Evolutionary conservation across 2,888 invertebrate genomes (phyloP).

Genomic region (Fragum fragum): DNA sequence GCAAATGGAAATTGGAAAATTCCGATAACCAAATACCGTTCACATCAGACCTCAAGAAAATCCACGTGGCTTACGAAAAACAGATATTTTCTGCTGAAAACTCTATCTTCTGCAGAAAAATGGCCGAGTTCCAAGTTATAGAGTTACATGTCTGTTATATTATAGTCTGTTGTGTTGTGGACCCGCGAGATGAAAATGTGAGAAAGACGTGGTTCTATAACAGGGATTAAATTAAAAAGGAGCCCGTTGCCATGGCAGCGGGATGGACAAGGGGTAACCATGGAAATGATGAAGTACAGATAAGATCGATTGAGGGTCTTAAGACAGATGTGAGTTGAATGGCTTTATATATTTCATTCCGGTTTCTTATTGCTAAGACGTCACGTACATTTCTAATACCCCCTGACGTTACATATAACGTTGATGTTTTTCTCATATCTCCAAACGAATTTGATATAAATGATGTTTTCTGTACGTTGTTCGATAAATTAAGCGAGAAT

Average conservation of each 20-base stretch:
- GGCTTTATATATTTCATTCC: neutral
- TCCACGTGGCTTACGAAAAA: neutral
- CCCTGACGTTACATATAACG: too few species aligned
- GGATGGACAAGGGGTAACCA: constrained; percentile 20
- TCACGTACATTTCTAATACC: too few species aligned
- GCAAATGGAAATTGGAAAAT: constrained; percentile 1
- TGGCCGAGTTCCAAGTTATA: neutral
- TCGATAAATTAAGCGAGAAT: too few species aligned
- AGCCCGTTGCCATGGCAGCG: constrained; percentile 21
- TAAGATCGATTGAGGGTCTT: constrained; percentile 25
- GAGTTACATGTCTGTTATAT: neutral
- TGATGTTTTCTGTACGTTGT: too few species aligned
- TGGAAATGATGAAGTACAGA: constrained; percentile 28
- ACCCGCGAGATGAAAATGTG: neutral
- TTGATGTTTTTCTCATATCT: too few species aligned
- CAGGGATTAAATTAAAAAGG: neutral
- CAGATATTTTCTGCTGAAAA: constrained; percentile 6
- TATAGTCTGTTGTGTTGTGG: neutral
- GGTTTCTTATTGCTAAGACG: too few species aligned
- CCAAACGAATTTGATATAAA: too few species aligned
- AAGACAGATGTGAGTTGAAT: constrained; percentile 30
- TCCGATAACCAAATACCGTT: neutral
- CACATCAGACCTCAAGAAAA: neutral
- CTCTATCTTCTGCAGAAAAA: constrained; percentile 3
- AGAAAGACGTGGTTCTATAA: neutral